phyloP scores from a whole-genome alignment of 2,113 vertebrate genomes.

The Machaerirhynchus nigripectus region DNA sequence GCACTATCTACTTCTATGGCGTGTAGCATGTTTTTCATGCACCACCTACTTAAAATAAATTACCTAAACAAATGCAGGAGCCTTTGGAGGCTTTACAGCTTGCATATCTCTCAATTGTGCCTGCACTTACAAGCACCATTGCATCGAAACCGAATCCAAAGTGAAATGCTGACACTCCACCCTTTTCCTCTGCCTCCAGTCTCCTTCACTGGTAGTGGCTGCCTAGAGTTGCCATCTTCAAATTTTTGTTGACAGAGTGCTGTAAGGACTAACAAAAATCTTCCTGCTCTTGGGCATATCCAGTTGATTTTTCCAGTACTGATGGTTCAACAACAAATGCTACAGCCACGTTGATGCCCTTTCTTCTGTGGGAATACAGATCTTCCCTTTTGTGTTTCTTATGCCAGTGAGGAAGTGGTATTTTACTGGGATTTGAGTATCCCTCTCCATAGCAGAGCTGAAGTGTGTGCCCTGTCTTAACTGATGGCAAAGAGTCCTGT shows the following conservation, averaged over 20 bases:
- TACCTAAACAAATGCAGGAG: not conserved
- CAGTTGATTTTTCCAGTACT: not conserved
- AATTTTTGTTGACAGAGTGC: not conserved
- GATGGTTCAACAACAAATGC: not conserved
- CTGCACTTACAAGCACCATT: not conserved
- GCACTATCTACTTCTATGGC: not conserved
- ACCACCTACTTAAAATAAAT: not conserved
- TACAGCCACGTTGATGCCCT: not conserved
- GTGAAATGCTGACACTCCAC: not conserved
- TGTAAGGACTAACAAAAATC: not conserved
- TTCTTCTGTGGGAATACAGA: not conserved
- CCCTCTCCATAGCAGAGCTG: not conserved
- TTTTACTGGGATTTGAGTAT: not conserved
- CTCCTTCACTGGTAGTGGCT: not conserved
- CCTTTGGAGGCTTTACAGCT: not conserved
- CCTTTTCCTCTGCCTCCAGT: not conserved
- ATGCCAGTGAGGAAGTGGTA: not conserved
- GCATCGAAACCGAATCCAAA: not conserved
- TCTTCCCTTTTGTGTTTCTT: not conserved
- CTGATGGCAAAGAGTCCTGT: not conserved
- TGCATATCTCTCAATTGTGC: not conserved
- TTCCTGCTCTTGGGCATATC: not conserved
- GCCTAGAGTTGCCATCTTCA: not conserved
- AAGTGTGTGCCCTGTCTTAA: not conserved
- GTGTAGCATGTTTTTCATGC: not conserved